Evolutionary conservation across 2,797 vertebrate species (phyloP), one percentile per base, ranked within the genome.

Genomic region (Buphagus erythrorhynchus): DNA sequence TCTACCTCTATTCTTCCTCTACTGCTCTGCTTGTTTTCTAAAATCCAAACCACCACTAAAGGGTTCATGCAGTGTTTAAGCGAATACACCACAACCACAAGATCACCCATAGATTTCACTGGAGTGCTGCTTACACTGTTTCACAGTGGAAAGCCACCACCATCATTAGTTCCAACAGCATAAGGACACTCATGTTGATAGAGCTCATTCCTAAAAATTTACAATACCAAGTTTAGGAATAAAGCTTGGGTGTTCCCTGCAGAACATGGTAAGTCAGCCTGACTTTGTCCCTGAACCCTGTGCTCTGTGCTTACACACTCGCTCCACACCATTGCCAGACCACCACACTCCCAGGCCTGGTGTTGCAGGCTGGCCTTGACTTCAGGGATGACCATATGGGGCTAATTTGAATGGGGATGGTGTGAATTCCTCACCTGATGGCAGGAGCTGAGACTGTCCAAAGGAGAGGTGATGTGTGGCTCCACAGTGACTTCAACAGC

Each of bases 141-240:
- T 80, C 4, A 10, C 4, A 5, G 3, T 16, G 36, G 54, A 59
- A 82, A 91, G 57, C 35, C 81, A 67, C n/a, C 11, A 8, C 40
- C 48, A 38, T 17, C 28, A 11, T 54, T 31, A 22, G 0, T 67
- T 74, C 49, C 4, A 91, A 42, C 36, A 62, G 29, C 1, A 0
- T 31, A 48, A 82, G 45, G 63, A 73, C 6, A 5, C 26, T 67
- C 3, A 2, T 3, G 16, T 29, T 51, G 24, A 36, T 35, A 69
- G 74, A 67, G 26, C 25, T 67, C 6, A 65, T 84, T 88, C 58
- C 78, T 68, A 65, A 65, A 78, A 46, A 84, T 79, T 76, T 35
- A 66, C 46, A 74, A 19, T 17, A 68, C 19, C 18, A 84, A 49
- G 48, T 46, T 90, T 20, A 93, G 69, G 35, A 84, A 75, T 49